Percentiles rank a stretch among this genome's conserved stretches.
Evolutionary conservation across 1,140 invertebrate species (phyloP).

Genomic region (Tetragonula clypearis): DNA sequence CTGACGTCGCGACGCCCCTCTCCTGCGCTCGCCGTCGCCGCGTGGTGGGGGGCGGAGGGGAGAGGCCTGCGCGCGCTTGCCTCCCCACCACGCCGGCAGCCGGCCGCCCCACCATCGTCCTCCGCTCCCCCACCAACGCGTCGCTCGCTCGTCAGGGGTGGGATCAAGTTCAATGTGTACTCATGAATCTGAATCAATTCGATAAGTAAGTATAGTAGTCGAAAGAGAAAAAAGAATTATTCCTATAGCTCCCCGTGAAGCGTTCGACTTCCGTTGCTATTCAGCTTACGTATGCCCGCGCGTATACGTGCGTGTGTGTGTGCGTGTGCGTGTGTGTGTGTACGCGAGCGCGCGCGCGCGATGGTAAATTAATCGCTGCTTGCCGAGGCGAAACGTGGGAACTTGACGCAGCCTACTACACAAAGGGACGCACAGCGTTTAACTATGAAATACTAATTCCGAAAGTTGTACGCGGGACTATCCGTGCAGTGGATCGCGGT

Average conservation of each 20-base stretch:
- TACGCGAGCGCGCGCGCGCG: background rate
- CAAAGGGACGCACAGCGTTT: background rate
- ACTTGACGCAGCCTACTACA: background rate
- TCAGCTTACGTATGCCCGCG: background rate
- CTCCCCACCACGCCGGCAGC: background rate
- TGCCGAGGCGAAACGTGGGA: slow-evolving; percentile 24
- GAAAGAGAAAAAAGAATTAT: slow-evolving; percentile 29
- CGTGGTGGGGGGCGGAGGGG: slow-evolving; percentile 39
- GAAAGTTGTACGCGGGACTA: background rate
- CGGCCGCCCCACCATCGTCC: background rate
- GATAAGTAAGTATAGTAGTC: slow-evolving; percentile 38
- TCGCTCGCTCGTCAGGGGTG: slow-evolving; percentile 33
- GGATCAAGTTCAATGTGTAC: slow-evolving; percentile 55
- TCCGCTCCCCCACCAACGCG: background rate
- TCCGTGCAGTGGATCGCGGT: background rate
- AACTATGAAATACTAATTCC: slow-evolving; percentile 17
- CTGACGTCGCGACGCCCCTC: slow-evolving; percentile 63
- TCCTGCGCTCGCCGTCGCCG: slow-evolving; percentile 49
- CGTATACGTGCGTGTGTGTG: too few relatives aligned
- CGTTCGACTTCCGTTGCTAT: slow-evolving; percentile 33
- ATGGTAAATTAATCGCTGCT: slow-evolving; percentile 24
- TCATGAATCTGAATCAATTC: slow-evolving; percentile 55
- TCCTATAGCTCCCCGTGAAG: background rate
- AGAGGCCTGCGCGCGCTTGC: slow-evolving; percentile 61
- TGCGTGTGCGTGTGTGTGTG: too few relatives aligned